Base-by-base conservation (phyloP, 2,797 vertebrate species). In the Gobionotothen gibberifrons region DNA sequence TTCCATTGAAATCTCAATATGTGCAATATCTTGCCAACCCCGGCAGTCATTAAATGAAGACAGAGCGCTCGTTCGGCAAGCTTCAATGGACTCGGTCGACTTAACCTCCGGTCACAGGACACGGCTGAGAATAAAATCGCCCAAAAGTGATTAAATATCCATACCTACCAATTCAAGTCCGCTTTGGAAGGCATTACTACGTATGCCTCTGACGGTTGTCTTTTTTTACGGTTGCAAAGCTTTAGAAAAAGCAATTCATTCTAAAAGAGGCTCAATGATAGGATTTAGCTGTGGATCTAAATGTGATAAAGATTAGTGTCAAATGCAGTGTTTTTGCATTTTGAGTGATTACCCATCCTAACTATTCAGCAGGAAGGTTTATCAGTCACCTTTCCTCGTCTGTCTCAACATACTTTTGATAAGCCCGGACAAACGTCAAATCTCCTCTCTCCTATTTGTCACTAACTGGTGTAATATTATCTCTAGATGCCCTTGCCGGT, bases 391-490 rank as follows among this genome's bases (percentile, higher is more conserved):
- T 82, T 84, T 72, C 52, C 57, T 72, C n/a, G 48, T 59, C 80
- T 79, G 44, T 73, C 70, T 82, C 56, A 63, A 72, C 76, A 72
- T 62, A 59, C 57, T 74, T 76, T 72, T 60, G 70, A 87, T 84
- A 65, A 69, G 61, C 54, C 59, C 65, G 76, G 52, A 67, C 74
- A 62, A 49, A 5, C 0, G 48, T 76, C 82, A 81, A 76, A 78
- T 84, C 74, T 76, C 70, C 67, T 48, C 64, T 26, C 56, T 82
- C 81, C 71, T 72, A 83, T 86, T 84, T 85, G 74, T 91, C 81
- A 76, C 74, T 78, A 81, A 83, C 78, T 79, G 79, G 48, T 66
- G 71, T 83, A 77, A 74, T 80, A 83, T 90, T 83, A 90, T 85
- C 76, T 76, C 82, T 71, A 5, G 1, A 51, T 68, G 72, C 69